Percentiles rank a stretch among this genome's conserved stretches.
Conservation (phyloP, 1,140 invertebrate genomes). For the Hyphantria cunea region DNA sequence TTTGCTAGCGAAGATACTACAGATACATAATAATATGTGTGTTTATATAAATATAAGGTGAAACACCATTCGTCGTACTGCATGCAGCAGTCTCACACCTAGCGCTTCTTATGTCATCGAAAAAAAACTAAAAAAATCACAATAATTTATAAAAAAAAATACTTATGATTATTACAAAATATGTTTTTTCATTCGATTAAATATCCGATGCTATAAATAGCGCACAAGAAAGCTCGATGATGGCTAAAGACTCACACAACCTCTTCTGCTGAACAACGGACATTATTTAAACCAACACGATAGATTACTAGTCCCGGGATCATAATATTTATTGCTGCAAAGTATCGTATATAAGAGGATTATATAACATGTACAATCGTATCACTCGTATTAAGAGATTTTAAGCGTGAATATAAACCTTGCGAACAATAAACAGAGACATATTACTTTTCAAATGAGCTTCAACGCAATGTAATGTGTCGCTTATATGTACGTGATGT, state of each 20-base stretch:
- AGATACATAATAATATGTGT: slow-evolving; percentile 44
- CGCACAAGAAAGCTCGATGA: slow-evolving; percentile 26
- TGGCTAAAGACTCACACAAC: slow-evolving; percentile 9
- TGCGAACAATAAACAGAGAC: no score
- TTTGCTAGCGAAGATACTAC: slow-evolving; percentile 60
- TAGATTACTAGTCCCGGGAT: slow-evolving; percentile 22
- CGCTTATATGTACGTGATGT: no score
- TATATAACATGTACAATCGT: slow-evolving; percentile 23
- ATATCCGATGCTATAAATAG: slow-evolving; percentile 16
- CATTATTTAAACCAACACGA: slow-evolving; percentile 18
- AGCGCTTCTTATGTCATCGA: slow-evolving; percentile 16
- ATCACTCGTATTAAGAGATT: neutral
- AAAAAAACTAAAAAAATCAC: slow-evolving; percentile 3
- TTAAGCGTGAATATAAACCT: neutral
- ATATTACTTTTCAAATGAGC: no score
- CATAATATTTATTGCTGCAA: slow-evolving; percentile 29
- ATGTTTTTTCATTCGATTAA: neutral
- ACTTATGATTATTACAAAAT: neutral
- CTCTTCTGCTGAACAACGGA: slow-evolving; percentile 17
- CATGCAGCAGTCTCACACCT: slow-evolving; percentile 31
- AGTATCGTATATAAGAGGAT: slow-evolving; percentile 22
- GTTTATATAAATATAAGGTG: slow-evolving; percentile 22
- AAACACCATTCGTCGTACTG: slow-evolving; percentile 29
- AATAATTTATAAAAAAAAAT: neutral
- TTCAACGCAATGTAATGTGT: no score